These are phyloP conservation scores for Limonius californicus DNA, from an alignment of 1,140 invertebrate species.

Conservation along the genomic window DNA sequence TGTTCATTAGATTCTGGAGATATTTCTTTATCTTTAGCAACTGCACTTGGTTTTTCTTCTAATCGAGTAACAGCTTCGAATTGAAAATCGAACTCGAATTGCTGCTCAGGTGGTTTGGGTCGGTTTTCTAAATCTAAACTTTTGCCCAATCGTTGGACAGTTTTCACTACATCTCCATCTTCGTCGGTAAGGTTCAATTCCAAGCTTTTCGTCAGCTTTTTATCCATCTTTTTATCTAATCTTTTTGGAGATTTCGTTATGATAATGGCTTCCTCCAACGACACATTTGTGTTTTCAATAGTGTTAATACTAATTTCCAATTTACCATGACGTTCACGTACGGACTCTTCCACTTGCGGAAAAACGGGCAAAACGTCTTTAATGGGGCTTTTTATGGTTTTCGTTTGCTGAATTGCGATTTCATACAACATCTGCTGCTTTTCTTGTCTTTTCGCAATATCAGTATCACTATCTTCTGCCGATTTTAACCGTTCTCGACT, in stretches of 20 bases:
- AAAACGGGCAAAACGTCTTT: constrained; percentile 64
- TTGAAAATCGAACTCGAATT: constrained; percentile 57
- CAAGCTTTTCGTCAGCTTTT: constrained; percentile 64
- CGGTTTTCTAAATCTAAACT: constrained; percentile 43
- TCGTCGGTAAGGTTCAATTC: constrained; percentile 48
- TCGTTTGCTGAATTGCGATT: constrained; percentile 65
- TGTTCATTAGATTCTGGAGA: constrained; percentile 43
- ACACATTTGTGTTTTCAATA: constrained; percentile 41
- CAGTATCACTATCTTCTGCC: constrained; percentile 60
- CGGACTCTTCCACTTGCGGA: constrained; percentile 61
- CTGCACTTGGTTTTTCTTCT: constrained; percentile 29
- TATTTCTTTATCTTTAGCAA: constrained; percentile 27
- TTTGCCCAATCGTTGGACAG: constrained; percentile 42
- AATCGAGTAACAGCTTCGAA: constrained; percentile 46
- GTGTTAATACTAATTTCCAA: constrained; percentile 47
- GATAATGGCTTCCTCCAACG: constrained; percentile 50
- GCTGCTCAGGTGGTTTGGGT: constrained; percentile 29
- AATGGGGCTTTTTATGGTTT: constrained; percentile 64
- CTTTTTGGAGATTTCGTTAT: constrained; percentile 67
- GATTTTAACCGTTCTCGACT: constrained; percentile 65
- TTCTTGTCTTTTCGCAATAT: constrained; percentile 64
- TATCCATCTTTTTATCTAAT: constrained; percentile 59
- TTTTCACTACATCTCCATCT: constrained; percentile 25
- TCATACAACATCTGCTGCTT: constrained; percentile 68
- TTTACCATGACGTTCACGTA: constrained; percentile 44